A percentile compares a stretch with the other conserved stretches of the same genome.
Evolutionary conservation across 1,140 invertebrate species (phyloP).

Genomic region (Scaptomyza montana): DNA sequence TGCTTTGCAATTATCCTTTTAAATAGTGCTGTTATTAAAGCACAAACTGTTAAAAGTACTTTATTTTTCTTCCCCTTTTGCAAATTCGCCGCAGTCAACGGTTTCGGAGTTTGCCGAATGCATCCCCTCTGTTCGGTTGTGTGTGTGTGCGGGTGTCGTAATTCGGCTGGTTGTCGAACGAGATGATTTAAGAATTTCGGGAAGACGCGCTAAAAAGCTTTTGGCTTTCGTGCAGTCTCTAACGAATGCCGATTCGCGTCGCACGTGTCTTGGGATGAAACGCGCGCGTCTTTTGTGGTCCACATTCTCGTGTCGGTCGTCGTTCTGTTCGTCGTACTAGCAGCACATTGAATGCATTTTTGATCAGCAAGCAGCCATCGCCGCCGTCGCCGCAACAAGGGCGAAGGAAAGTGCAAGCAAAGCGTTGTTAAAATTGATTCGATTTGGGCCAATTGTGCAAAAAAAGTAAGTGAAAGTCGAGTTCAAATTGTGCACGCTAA

Average conservation of each 20-base stretch:
- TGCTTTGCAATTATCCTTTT: too few species aligned
- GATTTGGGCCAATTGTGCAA: conserved; percentile 38
- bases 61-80: neutral
- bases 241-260: conserved; percentile 64
- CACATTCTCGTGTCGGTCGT: conserved; percentile 21
- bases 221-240: conserved; percentile 56
- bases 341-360: conserved; percentile 51
- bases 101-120: conserved; percentile 29
- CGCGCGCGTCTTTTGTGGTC: conserved; percentile 29
- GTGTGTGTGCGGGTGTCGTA: neutral
- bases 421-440: conserved; percentile 39
- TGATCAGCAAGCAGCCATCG: conserved; percentile 26
- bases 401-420: conserved; percentile 48
- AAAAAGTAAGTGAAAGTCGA: conserved; percentile 35
- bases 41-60: neutral
- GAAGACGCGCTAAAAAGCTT: conserved; percentile 27
- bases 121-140: neutral
- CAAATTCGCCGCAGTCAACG: conserved; percentile 29
- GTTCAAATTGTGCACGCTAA: conserved; percentile 20
- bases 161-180: conserved; percentile 7
- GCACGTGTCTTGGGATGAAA: conserved; percentile 54
- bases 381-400: neutral
- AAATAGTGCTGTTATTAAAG: neutral
- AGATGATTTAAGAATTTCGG: conserved; percentile 8
- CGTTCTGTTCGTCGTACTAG: conserved; percentile 17